Evolutionary conservation across 2,113 vertebrate genomes (phyloP).

Genomic region (Planiliza haematocheilus): DNA sequence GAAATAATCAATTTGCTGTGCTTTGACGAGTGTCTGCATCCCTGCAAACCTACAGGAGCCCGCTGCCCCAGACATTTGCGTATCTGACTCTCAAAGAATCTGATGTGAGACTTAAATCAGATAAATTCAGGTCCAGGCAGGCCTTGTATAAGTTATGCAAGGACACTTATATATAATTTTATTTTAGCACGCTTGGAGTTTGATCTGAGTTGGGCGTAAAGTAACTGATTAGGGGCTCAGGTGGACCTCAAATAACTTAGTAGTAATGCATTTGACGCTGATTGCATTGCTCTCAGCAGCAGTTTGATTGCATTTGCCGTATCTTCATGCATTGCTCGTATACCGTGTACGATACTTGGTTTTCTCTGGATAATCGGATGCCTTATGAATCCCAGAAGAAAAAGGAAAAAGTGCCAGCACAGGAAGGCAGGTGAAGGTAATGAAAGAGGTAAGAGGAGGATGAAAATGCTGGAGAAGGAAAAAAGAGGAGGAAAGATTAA

Average conservation of each 20-base stretch:
- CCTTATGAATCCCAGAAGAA: not conserved
- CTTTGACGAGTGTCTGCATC: not conserved
- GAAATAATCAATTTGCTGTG: not conserved
- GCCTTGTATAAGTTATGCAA: not conserved
- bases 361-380: not conserved
- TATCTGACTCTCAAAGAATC: not conserved
- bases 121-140: slow-evolving; percentile 37
- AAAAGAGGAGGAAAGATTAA: slow-evolving; percentile 22
- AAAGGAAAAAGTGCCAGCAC: slow-evolving; percentile 19
- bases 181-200: not conserved
- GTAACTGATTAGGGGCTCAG: not conserved
- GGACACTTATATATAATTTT: no score
- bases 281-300: not conserved
- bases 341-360: no score
- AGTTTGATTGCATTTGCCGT: no score
- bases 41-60: slow-evolving; percentile 5
- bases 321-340: no score
- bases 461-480: slow-evolving; percentile 1
- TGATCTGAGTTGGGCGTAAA: not conserved
- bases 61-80: slow-evolving; percentile 14
- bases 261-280: not conserved
- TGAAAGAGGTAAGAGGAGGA: slow-evolving; percentile 17
- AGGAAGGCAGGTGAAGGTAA: slow-evolving; percentile 19
- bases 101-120: slow-evolving; percentile 24
- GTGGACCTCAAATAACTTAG: not conserved